Percentiles rank a stretch among this genome's conserved stretches.
phyloP scores from a whole-genome alignment of 2,888 invertebrate species.

The Drepana falcataria region DNA sequence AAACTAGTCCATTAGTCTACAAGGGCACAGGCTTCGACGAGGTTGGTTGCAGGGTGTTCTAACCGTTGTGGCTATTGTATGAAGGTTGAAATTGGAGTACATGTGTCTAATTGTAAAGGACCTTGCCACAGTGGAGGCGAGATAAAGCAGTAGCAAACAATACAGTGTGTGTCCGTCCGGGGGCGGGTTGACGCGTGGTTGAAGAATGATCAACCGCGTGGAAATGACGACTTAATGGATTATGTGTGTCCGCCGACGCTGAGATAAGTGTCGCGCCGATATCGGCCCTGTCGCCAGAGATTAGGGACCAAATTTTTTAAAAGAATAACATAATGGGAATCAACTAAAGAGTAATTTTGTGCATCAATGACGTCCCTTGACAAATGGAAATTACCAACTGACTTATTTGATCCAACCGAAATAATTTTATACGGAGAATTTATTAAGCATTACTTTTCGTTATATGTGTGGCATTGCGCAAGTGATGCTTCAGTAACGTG shows the following conservation, averaged over 20 bases:
- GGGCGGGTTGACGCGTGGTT: constrained; percentile 74
- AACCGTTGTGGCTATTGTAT: constrained; percentile 36
- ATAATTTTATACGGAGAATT: too few relatives aligned
- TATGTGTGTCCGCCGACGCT: constrained; percentile 75
- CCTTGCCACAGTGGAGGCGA: constrained; percentile 42
- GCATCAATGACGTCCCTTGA: constrained; percentile 49
- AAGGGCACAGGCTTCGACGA: constrained; percentile 47
- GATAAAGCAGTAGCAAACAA: constrained; percentile 75
- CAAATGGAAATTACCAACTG: too few relatives aligned
- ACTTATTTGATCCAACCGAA: too few relatives aligned
- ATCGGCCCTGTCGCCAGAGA: constrained; percentile 66
- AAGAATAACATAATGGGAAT: constrained; percentile 74
- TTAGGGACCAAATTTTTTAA: constrained; percentile 70
- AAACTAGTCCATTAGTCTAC: constrained; percentile 74
- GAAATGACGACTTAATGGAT: constrained; percentile 80
- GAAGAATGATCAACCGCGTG: constrained; percentile 75
- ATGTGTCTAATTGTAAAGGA: constrained; percentile 42
- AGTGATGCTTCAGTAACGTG: too few relatives aligned
- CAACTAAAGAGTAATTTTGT: constrained; percentile 58
- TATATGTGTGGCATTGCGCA: too few relatives aligned
- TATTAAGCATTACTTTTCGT: too few relatives aligned
- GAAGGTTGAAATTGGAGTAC: constrained; percentile 49
- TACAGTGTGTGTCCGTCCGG: constrained; percentile 54
- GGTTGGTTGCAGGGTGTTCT: constrained; percentile 27
- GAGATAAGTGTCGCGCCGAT: constrained; percentile 73